Percentiles rank a stretch among this genome's conserved stretches.
Conservation (phyloP, 2,797 vertebrate genomes). For the Takifugu ocellatus region DNA sequence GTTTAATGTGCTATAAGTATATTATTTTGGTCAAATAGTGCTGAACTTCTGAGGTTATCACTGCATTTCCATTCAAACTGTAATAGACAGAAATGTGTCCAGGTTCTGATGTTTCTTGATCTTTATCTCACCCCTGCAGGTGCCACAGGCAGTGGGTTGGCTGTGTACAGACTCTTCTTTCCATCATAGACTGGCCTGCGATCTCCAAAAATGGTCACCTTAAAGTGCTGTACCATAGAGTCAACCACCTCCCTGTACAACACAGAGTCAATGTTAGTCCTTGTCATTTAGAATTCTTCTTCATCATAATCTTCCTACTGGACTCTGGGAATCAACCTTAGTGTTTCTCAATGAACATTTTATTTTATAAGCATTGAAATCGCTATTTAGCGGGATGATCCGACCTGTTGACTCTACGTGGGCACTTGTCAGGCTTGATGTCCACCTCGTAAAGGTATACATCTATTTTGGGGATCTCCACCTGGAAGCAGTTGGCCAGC, state of each 20-base stretch:
- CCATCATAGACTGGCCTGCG: conserved; percentile 97
- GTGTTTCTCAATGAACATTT: background rate
- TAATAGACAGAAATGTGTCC: background rate
- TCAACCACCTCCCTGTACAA: conserved; percentile 92
- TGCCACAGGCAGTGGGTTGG: conserved; percentile 95
- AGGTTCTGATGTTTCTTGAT: background rate
- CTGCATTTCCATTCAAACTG: background rate
- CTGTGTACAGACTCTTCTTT: conserved; percentile 97
- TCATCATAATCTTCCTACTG: background rate
- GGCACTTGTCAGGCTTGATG: conserved; percentile 99
- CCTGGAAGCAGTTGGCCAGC: conserved; percentile 99
- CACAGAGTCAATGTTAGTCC: conserved; percentile 28
- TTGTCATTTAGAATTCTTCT: background rate
- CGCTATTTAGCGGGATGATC: background rate
- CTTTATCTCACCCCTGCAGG: conserved; percentile 83
- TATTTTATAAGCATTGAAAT: background rate
- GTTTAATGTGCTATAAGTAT: background rate
- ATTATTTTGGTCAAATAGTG: background rate
- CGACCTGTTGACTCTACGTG: conserved; percentile 96
- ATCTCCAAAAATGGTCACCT: conserved; percentile 99
- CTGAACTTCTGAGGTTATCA: background rate
- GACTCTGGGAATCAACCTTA: background rate
- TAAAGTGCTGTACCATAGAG: conserved; percentile 99
- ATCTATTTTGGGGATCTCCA: conserved; percentile 99
- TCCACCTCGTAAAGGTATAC: conserved; percentile 99